Evolutionary conservation across 2,888 invertebrate genomes (phyloP).

Genomic region (Andrena praecox): DNA sequence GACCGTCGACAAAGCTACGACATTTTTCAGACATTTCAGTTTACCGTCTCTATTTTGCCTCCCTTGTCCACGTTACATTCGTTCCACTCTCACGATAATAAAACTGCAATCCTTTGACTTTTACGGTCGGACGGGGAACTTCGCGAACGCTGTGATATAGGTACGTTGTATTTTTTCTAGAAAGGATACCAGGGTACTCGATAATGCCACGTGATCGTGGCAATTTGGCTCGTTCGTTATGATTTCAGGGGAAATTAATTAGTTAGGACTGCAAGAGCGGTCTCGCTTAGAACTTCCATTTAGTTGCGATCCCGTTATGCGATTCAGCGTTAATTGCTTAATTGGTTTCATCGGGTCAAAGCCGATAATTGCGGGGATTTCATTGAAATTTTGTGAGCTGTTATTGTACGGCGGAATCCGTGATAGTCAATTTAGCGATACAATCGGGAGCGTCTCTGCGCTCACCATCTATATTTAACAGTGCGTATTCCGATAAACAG

Average conservation of each 20-base stretch:
- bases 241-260: neutral
- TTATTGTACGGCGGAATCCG: neutral
- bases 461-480: slow-evolving; percentile 6
- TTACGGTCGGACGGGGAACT: neutral
- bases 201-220: neutral
- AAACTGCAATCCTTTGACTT: neutral
- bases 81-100: neutral
- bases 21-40: neutral
- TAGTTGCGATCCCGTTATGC: neutral
- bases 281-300: no score
- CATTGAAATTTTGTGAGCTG: slow-evolving; percentile 43
- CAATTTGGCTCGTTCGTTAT: no score
- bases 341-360: slow-evolving; percentile 3
- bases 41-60: neutral
- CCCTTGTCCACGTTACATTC: neutral
- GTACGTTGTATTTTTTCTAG: no score
- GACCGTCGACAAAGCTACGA: neutral
- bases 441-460: slow-evolving; percentile 7
- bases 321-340: slow-evolving; percentile 34
- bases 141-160: neutral
- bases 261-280: neutral
- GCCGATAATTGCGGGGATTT: slow-evolving; percentile 24
- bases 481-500: slow-evolving; percentile 22
- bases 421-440: slow-evolving; percentile 29
- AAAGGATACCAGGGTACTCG: neutral